These are phyloP conservation scores for Catocala sponsa DNA, from an alignment of 2,888 invertebrate genomes.

Conservation along the genomic window DNA sequence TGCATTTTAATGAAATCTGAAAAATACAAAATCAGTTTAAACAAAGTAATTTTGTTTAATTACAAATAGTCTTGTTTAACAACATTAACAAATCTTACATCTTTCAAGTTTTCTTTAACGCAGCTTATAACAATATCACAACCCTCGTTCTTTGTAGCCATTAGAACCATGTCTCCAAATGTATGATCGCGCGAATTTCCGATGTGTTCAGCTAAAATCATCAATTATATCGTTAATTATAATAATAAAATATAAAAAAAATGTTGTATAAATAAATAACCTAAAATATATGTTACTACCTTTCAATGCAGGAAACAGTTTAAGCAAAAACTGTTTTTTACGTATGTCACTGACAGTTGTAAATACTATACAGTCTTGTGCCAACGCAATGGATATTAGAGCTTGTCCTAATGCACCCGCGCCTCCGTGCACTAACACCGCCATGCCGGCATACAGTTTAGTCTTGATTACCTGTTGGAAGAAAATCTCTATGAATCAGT, in stretches of 20 bases:
- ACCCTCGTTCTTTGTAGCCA: conserved; percentile 45
- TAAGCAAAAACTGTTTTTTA: conserved; percentile 58
- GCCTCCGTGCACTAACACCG: conserved; percentile 39
- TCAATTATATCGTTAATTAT: neutral
- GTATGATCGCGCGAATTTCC: conserved; percentile 64
- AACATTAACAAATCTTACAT: conserved; percentile 49
- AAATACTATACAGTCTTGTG: conserved; percentile 52
- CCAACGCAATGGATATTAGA: conserved; percentile 55
- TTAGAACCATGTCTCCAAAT: conserved; percentile 47
- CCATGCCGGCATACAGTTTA: neutral
- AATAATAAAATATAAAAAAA: neutral
- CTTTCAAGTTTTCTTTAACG: conserved; percentile 59
- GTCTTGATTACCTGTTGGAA: conserved; percentile 21
- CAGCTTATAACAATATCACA: conserved; percentile 63
- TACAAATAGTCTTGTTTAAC: too few species aligned
- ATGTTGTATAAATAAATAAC: too few species aligned
- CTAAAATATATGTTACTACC: conserved; percentile 36
- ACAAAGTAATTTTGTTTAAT: neutral
- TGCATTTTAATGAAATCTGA: conserved; percentile 55
- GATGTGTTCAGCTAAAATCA: conserved; percentile 65
- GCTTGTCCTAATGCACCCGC: conserved; percentile 58
- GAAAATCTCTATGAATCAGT: neutral
- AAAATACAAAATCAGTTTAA: conserved; percentile 19
- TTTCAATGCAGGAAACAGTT: conserved; percentile 59
- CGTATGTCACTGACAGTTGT: conserved; percentile 59